A percentile compares a stretch with the other conserved stretches of the same genome.
phyloP scores from a whole-genome alignment of 2,888 invertebrate genomes.

The Ferrisia virgata region DNA sequence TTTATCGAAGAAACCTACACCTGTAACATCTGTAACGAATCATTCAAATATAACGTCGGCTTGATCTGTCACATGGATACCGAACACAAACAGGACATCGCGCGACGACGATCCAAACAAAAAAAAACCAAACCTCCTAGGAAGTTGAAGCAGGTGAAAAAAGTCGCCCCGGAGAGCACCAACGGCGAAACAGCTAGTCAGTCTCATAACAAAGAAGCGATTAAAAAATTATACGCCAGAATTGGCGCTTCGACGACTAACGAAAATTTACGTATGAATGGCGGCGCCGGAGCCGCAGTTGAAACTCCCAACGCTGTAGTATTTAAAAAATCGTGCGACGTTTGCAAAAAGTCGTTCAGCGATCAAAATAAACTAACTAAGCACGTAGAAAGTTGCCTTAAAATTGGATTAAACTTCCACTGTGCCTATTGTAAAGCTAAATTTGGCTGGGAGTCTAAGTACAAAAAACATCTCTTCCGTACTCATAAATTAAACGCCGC shows the following conservation, averaged over 20 bases:
- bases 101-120: neutral
- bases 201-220: neutral
- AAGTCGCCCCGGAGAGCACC: neutral
- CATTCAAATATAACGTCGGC: slow-evolving; percentile 36
- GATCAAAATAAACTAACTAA: slow-evolving; percentile 32
- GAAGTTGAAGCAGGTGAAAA: neutral
- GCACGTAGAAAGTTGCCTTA: slow-evolving; percentile 6
- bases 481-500: slow-evolving; percentile 34
- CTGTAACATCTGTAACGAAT: slow-evolving; percentile 33
- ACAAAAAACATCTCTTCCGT: slow-evolving; percentile 37
- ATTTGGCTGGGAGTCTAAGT: slow-evolving; percentile 40
- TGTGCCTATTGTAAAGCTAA: slow-evolving; percentile 31
- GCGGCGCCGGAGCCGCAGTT: neutral
- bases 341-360: slow-evolving; percentile 31
- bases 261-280: neutral
- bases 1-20: slow-evolving; percentile 33
- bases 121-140: neutral
- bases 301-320: neutral
- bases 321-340: slow-evolving; percentile 7
- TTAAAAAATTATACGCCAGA: neutral
- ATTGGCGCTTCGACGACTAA: neutral
- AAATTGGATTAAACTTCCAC: neutral
- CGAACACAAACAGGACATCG: slow-evolving; percentile 32
- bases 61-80: slow-evolving; percentile 36
- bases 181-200: neutral